Percentiles rank a stretch among this genome's conserved stretches.
These are phyloP conservation scores for Lutra lutra DNA, from an alignment of 2,797 vertebrate species.

Conservation along the genomic window DNA sequence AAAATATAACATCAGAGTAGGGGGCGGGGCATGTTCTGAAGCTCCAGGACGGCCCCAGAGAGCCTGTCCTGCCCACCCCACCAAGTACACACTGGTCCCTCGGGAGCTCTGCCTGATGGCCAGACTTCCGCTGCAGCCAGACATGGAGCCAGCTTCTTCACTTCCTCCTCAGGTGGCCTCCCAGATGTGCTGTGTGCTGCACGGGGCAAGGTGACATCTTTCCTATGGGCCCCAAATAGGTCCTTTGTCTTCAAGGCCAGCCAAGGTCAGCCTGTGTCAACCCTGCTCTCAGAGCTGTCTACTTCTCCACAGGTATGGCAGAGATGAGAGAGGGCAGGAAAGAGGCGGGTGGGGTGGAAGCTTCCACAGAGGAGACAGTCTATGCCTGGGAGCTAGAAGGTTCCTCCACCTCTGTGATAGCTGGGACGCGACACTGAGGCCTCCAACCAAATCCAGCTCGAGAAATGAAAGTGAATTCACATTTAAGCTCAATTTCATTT, in stretches of 20 bases:
- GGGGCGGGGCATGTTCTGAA: neutral
- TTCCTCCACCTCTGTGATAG: neutral
- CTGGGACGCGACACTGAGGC: neutral
- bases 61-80: neutral
- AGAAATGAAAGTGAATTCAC: neutral
- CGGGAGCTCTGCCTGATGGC: accelerated
- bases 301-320: neutral
- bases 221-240: too few relatives aligned
- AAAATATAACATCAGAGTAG: neutral
- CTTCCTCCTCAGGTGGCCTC: neutral
- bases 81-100: neutral
- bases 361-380: neutral
- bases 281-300: neutral
- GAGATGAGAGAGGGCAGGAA: neutral
- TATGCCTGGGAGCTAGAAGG: neutral
- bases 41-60: neutral
- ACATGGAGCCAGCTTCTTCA: neutral
- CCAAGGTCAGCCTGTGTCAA: neutral
- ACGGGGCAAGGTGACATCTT: neutral
- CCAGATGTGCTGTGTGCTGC: neutral
- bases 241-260: neutral
- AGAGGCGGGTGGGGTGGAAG: neutral
- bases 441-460: neutral
- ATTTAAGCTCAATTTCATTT: neutral
- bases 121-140: too few relatives aligned